Conservation (phyloP, 1,140 invertebrate genomes). For the Drosophila triauraria region DNA sequence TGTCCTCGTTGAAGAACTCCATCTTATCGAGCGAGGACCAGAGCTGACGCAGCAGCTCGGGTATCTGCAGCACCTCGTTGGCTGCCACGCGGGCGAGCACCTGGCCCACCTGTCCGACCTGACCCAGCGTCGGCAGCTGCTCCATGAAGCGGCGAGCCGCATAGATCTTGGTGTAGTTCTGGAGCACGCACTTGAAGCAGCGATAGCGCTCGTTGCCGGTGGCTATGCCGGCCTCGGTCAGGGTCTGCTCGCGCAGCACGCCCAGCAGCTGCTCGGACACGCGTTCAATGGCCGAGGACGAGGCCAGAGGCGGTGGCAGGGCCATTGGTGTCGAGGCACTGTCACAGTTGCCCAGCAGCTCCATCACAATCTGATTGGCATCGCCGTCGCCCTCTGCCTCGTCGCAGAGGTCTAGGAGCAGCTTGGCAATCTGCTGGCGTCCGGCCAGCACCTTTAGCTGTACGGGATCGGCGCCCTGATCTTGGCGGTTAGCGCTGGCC, state of each 20-base stretch:
- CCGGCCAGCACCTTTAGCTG: constrained; percentile 35
- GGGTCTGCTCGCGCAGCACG: constrained; percentile 57
- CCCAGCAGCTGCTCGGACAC: constrained; percentile 54
- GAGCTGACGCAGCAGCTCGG: constrained; percentile 57
- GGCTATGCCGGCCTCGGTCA: constrained; percentile 50
- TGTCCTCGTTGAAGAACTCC: constrained; percentile 72
- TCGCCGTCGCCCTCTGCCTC: constrained; percentile 57
- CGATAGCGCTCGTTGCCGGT: constrained; percentile 57
- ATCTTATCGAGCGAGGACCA: constrained; percentile 60
- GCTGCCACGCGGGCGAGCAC: constrained; percentile 45
- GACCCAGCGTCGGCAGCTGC: constrained; percentile 41
- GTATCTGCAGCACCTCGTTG: constrained; percentile 59
- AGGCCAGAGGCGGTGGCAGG: background rate
- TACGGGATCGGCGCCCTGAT: background rate
- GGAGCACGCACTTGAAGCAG: constrained; percentile 52
- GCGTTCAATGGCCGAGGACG: constrained; percentile 42
- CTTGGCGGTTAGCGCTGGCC: background rate
- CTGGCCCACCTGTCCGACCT: background rate
- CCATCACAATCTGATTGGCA: constrained; percentile 61
- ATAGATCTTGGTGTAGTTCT: constrained; percentile 66
- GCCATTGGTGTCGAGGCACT: background rate
- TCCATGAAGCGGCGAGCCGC: constrained; percentile 62
- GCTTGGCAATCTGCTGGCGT: constrained; percentile 42
- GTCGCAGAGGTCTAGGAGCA: constrained; percentile 46
- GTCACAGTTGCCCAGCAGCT: constrained; percentile 36